Base-by-base conservation (phyloP, 2,113 vertebrate genomes). In the Glareola pratincola region DNA sequence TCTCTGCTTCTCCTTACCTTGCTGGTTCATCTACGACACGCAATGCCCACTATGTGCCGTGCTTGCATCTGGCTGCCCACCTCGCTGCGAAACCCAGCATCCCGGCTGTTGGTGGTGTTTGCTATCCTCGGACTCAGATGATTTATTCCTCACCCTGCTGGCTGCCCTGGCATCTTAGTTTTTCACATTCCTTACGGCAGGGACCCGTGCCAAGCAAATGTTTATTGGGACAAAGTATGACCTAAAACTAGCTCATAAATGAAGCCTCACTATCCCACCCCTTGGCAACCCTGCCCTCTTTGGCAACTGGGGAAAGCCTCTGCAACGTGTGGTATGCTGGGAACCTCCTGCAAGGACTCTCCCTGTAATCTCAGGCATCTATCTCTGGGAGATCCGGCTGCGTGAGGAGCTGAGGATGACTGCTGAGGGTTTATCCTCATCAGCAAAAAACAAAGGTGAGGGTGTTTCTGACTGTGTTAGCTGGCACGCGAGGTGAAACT, bases 281-380 rank as follows among this genome's bases (percentile, higher is more conserved):
- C 45, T 93, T 76, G 39, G 85, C 87, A 95, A 84, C 57, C 85
- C 78, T 92, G 60, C 23, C 67, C 71, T 85, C 26, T 75, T 47
- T 68, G 76, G 82, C 77, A 85, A 78, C 53, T 83, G 87, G 93
- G 85, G 69, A 93, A 97, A 94, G 77, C 79, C 93, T 79, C n/a
- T 79, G 60, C 26, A 73, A 96, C 1, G 16, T 53, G 39, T 81
- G 59, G 91, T 86, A 92, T 96, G 91, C 71, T 68, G 91, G 85
- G 80, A 96, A 92, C 71, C 94, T 90, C 92, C 92, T 90, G 57
- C 34, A 82, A 68, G 60, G 56, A 71, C 63, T 53, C 50, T 84
- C 18, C 37, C 48, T 87, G 77, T 68, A 62, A 93, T 95, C 41
- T 72, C 57, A 73, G 77, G 32, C 84, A 72, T 90, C 84, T 50